phyloP scores from a whole-genome alignment of 2,888 invertebrate species.

The Cristatella mucedo region DNA sequence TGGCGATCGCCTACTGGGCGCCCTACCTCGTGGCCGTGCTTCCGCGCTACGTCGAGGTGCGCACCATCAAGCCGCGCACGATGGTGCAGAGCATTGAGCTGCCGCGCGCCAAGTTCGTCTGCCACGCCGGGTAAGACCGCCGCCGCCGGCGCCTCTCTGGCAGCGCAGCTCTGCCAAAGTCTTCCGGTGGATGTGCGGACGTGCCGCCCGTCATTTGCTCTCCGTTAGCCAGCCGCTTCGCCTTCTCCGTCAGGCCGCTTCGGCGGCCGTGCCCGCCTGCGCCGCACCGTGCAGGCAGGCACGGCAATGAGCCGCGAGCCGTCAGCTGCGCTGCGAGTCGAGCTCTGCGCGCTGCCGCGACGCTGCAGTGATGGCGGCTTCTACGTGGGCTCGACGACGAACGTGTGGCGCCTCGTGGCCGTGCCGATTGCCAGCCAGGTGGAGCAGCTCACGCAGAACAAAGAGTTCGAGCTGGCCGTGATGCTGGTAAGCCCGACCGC shows the following conservation, averaged over 20 bases:
- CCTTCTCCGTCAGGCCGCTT: too few species aligned
- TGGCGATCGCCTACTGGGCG: constrained; percentile 27
- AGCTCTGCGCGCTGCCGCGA: too few species aligned
- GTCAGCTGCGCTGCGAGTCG: too few species aligned
- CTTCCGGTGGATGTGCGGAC: too few species aligned
- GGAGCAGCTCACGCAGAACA: constrained; percentile 63
- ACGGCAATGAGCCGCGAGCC: too few species aligned
- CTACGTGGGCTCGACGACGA: constrained; percentile 69
- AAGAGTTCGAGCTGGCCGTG: constrained; percentile 82
- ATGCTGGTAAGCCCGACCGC: too few species aligned
- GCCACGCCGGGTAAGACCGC: constrained; percentile 23
- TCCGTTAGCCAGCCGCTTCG: too few species aligned
- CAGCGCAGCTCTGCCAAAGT: too few species aligned
- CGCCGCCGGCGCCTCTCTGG: too few species aligned
- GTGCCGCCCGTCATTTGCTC: too few species aligned
- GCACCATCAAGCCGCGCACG: constrained; percentile 62
- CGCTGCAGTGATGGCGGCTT: constrained; percentile 29
- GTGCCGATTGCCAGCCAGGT: constrained; percentile 69
- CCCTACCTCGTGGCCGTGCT: constrained; percentile 76
- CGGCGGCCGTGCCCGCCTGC: too few species aligned
- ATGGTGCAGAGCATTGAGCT: constrained; percentile 67
- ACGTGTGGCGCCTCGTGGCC: constrained; percentile 56
- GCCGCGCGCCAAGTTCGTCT: constrained; percentile 26
- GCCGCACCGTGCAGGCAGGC: too few species aligned
- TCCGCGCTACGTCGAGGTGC: constrained; percentile 64